Evolutionary conservation across 2,113 vertebrate species (phyloP), one percentile per base, ranked within the genome.

Genomic region (Chaenogobius annularis): DNA sequence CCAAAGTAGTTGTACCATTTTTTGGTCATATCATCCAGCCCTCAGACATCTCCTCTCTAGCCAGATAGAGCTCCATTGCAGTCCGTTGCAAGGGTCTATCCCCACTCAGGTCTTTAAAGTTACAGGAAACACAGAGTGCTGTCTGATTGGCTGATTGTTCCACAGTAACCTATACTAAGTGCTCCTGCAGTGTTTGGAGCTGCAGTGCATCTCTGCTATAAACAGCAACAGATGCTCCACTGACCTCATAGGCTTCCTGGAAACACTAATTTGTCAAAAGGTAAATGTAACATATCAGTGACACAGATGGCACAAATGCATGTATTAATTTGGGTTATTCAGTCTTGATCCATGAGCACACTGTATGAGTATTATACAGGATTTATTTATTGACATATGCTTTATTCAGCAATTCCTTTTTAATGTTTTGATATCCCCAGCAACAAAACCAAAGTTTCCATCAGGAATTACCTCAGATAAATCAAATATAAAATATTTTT

Each of bases 161-260:
- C 91, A 86, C 83, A 89, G 93, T 92, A 93, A 95, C 91, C 87
- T 87, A 92, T 88, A 89, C 92, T 92, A 93, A 92, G 91, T 91
- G 89, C 89, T 82, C 89, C 85, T 89, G 90, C 90, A 77, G 62
- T 46, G 46, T 75, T 22, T 46, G 37, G 31, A 54, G 44, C 35
- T 47, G 48, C 69, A 37, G 74, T 87, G 75, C 74, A 92, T 93
- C 92, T 90, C 89, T 90, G 19, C 61, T 90, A 87, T 96, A 96
- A 96, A 93, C 91, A 95, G 90, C 95, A 96, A 95, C 95, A 96
- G 96, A 96, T 96, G 95, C 94, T 83, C 91, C 76, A 74, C 89
- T 95, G 95, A 96, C 95, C 95, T 94, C 93, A 95, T 93, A 92
- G 91, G 91, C 95, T 96, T 96, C 95, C 95, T 96, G 95, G 93